Conservation (phyloP, 2,113 vertebrate genomes). For the Trogon surrucura region DNA sequence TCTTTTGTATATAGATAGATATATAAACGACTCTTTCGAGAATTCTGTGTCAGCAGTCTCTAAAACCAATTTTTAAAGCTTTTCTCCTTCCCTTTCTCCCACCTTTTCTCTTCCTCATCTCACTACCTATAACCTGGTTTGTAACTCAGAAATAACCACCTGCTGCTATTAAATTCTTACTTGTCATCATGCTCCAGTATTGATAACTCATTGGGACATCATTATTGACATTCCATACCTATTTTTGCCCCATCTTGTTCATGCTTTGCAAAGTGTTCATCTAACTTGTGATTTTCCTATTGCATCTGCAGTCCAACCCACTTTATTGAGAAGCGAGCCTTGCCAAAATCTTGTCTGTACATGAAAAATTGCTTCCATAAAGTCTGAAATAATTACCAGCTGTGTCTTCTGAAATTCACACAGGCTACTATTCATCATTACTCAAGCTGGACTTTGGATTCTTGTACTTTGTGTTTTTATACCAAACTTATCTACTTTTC, state of each 20-base stretch:
- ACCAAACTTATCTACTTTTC: not conserved
- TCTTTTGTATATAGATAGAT: not conserved
- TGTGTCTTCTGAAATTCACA: constrained; percentile 43
- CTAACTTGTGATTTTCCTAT: not conserved
- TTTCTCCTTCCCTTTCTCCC: not conserved
- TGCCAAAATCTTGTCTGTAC: constrained; percentile 54
- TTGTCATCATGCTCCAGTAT: not conserved
- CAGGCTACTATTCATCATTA: constrained; percentile 11
- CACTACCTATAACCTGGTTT: not conserved
- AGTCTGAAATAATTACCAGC: constrained; percentile 68
- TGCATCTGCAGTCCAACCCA: constrained; percentile 18
- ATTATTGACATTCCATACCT: not conserved
- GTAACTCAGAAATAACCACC: not conserved
- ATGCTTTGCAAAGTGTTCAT: not conserved
- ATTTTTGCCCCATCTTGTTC: not conserved
- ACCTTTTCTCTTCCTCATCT: not conserved
- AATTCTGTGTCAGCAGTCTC: not conserved
- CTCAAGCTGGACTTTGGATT: not conserved
- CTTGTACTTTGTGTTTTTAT: not conserved
- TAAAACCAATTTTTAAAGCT: not conserved
- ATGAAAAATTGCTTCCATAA: constrained; percentile 61
- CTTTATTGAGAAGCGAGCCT: constrained; percentile 22
- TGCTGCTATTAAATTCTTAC: not conserved
- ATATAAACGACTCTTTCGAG: not conserved
- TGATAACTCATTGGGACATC: not conserved